Conservation (phyloP, 2,113 vertebrate species). For the Vulpes vulpes region DNA sequence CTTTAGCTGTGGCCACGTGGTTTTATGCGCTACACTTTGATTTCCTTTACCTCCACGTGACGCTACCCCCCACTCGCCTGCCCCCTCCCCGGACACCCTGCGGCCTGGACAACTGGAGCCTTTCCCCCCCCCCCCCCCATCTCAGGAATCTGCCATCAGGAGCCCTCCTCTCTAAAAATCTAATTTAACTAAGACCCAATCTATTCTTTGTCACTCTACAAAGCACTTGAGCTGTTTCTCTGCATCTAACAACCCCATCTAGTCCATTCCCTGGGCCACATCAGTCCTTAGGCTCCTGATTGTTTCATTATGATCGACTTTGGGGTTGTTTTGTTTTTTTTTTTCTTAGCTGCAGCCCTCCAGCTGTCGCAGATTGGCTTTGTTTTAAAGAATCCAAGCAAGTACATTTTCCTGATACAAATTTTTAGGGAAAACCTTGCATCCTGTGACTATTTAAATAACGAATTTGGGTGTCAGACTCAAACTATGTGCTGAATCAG, state of each 20-base stretch:
- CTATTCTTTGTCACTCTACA: conserved; percentile 25
- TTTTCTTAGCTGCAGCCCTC: background rate
- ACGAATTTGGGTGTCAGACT: background rate
- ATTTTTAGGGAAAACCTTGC: background rate
- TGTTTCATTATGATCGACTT: background rate
- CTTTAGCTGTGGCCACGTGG: background rate
- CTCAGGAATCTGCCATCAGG: conserved; percentile 4
- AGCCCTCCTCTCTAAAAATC: conserved; percentile 27
- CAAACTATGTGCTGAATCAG: background rate
- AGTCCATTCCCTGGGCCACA: background rate
- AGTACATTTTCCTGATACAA: conserved; percentile 10
- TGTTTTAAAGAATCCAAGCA: conserved; percentile 48
- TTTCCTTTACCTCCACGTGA: background rate
- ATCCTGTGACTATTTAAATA: background rate
- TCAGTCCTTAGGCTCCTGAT: background rate
- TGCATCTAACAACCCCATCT: background rate
- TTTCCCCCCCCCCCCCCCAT: background rate
- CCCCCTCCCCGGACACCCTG: background rate
- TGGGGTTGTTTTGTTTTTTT: background rate
- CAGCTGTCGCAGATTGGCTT: background rate
- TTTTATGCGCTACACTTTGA: background rate
- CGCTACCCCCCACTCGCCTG: background rate
- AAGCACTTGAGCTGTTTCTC: background rate
- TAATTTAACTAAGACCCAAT: background rate
- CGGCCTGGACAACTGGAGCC: background rate